Percentiles rank a stretch among this genome's conserved stretches.
These are phyloP conservation scores for Phalloptychus januarius DNA, from an alignment of 2,797 vertebrate genomes.

Conservation along the genomic window DNA sequence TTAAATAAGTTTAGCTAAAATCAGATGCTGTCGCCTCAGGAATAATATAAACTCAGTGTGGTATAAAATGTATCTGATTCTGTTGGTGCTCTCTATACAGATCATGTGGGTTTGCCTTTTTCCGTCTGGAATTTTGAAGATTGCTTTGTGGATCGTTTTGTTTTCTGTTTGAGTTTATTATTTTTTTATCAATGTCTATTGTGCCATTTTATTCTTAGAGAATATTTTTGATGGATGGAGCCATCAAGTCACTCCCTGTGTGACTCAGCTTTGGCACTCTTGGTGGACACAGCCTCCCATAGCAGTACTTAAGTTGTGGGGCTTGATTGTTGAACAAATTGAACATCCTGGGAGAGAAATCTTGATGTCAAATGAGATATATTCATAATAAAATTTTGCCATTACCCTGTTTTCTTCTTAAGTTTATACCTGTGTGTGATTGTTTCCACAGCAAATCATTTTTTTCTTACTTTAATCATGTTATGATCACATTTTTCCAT, in stretches of 20 bases:
- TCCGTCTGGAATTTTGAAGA: conserved; percentile 78
- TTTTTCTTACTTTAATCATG: conserved; percentile 60
- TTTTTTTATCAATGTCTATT: conserved; percentile 37
- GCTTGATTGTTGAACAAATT: conserved; percentile 81
- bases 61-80: conserved; percentile 78
- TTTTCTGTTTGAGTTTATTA: conserved; percentile 48
- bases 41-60: conserved; percentile 77
- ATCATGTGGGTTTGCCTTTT: conserved; percentile 77
- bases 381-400: conserved; percentile 97
- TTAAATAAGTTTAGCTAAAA: conserved; percentile 57
- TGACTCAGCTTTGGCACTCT: conserved; percentile 42
- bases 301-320: conserved; percentile 87
- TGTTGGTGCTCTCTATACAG: conserved; percentile 78
- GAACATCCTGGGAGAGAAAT: conserved; percentile 84
- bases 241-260: conserved; percentile 33
- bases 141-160: conserved; percentile 67
- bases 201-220: conserved; percentile 54
- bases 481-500: conserved; percentile 69
- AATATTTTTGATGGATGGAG: conserved; percentile 41
- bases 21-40: conserved; percentile 83
- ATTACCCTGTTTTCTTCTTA: conserved; percentile 72
- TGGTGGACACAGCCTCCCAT: conserved; percentile 71
- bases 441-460: conserved; percentile 45
- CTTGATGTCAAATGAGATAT: conserved; percentile 93
- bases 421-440: neutral